Evolutionary conservation across 2,113 vertebrate genomes (phyloP).

Genomic region (Typhlomys cinereus): DNA sequence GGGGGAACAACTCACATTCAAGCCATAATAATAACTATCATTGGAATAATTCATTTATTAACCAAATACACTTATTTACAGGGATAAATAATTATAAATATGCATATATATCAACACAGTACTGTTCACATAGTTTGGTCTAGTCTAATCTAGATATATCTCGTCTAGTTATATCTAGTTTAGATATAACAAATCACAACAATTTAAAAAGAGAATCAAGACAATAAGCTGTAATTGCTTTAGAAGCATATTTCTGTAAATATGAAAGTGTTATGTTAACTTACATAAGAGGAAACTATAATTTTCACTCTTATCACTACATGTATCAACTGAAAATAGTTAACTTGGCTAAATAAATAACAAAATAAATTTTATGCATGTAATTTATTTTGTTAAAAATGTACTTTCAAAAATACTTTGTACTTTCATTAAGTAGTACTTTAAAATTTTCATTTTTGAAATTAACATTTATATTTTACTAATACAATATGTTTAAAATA

Average conservation of each 20-base stretch:
- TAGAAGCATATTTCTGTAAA: neutral
- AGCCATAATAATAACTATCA: no score
- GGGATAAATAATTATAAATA: neutral
- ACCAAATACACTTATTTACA: neutral
- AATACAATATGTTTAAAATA: neutral
- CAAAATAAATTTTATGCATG: neutral
- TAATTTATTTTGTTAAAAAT: neutral
- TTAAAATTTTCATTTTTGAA: no score
- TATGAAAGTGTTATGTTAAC: neutral
- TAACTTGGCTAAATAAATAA: neutral
- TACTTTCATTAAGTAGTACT: no score
- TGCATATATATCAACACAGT: neutral
- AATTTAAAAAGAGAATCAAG: neutral
- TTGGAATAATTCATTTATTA: neutral
- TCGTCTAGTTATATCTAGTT: no score
- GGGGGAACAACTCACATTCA: no score
- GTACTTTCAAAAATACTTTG: neutral
- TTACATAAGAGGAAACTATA: conserved; percentile 17
- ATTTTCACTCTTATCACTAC: conserved; percentile 70
- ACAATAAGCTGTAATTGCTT: neutral
- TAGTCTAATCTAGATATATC: no score
- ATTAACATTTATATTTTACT: no score
- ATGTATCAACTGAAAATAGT: conserved; percentile 44
- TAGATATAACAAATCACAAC: no score
- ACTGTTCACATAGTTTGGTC: neutral